A percentile compares a stretch with the other conserved stretches of the same genome.
These are phyloP conservation scores for Achlya flavicornis DNA, from an alignment of 2,888 invertebrate species.

Conservation along the genomic window DNA sequence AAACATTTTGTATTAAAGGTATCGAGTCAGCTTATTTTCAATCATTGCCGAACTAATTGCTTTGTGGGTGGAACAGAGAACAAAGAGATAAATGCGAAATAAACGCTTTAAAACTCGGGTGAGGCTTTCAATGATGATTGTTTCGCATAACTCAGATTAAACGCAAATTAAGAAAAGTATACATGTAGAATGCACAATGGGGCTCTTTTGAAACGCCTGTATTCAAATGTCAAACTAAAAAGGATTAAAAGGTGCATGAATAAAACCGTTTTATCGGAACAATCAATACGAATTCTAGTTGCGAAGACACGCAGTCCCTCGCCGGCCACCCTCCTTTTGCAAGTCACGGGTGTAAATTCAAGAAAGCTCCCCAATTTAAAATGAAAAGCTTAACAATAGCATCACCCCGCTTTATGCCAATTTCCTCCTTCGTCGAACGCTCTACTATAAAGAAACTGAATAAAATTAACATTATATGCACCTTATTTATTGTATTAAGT, in stretches of 20 bases:
- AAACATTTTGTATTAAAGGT: slow-evolving; percentile 64
- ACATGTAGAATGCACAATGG: slow-evolving; percentile 39
- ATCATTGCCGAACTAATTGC: slow-evolving; percentile 64
- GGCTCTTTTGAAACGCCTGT: slow-evolving; percentile 37
- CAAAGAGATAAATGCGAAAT: slow-evolving; percentile 58
- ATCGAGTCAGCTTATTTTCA: slow-evolving; percentile 54
- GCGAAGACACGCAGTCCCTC: slow-evolving; percentile 52
- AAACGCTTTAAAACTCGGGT: slow-evolving; percentile 42
- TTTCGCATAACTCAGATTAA: slow-evolving; percentile 59
- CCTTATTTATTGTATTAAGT: background rate
- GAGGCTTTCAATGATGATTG: slow-evolving; percentile 58
- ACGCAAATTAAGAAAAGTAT: slow-evolving; percentile 53
- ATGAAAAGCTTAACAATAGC: slow-evolving; percentile 80
- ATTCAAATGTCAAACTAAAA: slow-evolving; percentile 44
- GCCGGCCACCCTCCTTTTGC: slow-evolving; percentile 62
- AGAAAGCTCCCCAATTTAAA: slow-evolving; percentile 83
- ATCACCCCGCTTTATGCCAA: slow-evolving; percentile 72
- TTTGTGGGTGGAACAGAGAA: slow-evolving; percentile 54
- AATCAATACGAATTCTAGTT: slow-evolving; percentile 57
- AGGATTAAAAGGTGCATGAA: slow-evolving; percentile 43
- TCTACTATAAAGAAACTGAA: slow-evolving; percentile 73
- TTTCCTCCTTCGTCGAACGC: slow-evolving; percentile 74
- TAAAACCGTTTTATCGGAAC: slow-evolving; percentile 52
- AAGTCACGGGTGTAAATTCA: slow-evolving; percentile 82
- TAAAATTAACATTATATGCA: slow-evolving; percentile 68